Conservation (phyloP, 2,113 vertebrate species). For the Pomatostomus ruficeps region DNA sequence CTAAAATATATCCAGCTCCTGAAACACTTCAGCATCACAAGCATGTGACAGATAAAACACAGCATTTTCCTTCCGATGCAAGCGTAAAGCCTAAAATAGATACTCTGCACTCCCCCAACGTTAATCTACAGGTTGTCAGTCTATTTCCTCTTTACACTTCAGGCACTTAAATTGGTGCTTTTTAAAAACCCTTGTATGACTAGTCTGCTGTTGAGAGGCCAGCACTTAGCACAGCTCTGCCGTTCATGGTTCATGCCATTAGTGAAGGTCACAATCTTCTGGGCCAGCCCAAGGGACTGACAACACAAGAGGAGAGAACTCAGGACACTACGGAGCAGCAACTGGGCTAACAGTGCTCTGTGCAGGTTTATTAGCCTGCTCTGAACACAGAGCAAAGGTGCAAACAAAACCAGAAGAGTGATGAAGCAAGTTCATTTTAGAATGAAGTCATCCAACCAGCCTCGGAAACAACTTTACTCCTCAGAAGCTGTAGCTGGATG, state of each 20-base stretch:
- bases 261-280: background rate
- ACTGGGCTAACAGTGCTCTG: background rate
- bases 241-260: background rate
- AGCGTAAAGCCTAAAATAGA: background rate
- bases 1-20: background rate
- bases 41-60: background rate
- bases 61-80: background rate
- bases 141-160: background rate
- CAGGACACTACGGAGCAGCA: accelerated
- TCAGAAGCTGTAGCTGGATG: background rate
- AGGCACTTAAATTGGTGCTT: background rate
- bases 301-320: background rate
- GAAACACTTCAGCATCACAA: background rate
- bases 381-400: background rate
- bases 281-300: background rate
- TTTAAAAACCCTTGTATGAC: background rate
- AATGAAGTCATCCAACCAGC: background rate
- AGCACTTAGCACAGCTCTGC: background rate
- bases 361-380: background rate
- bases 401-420: background rate
- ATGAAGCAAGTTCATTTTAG: background rate
- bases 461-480: background rate
- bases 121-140: background rate
- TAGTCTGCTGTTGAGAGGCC: background rate
- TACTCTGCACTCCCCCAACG: background rate